Base-by-base conservation (phyloP, 2,797 vertebrate species). In the Typhlichthys eigenmanni region DNA sequence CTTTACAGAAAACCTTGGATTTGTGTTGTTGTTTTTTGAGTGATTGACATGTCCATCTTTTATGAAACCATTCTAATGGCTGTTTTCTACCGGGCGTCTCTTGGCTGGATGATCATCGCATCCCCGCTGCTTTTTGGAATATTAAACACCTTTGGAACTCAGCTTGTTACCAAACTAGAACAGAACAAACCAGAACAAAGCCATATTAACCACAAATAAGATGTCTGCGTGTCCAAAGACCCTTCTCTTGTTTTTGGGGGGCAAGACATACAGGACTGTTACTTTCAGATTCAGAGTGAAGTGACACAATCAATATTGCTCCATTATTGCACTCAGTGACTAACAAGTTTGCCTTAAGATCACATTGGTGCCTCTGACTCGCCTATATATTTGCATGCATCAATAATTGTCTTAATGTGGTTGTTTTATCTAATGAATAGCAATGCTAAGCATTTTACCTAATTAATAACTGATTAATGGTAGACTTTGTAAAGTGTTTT, bases 341-440 rank as follows among this genome's bases (percentile, higher is more conserved):
- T 80, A 47, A 84, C 76, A 1, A 60, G 74, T 82, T 82, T 89
- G 91, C 91, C 91, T 92, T 92, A 89, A 80, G 59, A 82, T 88
- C 89, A 88, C 89, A 60, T 67, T 55, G 58, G 89, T 92, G 92
- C 92, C 91, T 93, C 86, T 4, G 13, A 80, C 71, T 60, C 58
- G 65, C 71, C 62, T 66, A 57, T 17, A 60, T 43, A 71, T 74
- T 75, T 68, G 60, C 47, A 66, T n/a, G 17, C 62, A 46, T 64
- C 8, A 56, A 69, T 67, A 74, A 68, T 52, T 43, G n/a, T 52
- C 62, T 58, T 54, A 19, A 13, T 56, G 5, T 52, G 56, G 51
- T 72, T 14, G 55, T 49, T 63, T 70, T 4, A 58, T 64, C 14
- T 57, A 14, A 57, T 57, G 55, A 46, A 57, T 57, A 12, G 2